Evolutionary conservation across 2,797 vertebrate species (phyloP).

Genomic region (Pseudochirops cupreus): DNA sequence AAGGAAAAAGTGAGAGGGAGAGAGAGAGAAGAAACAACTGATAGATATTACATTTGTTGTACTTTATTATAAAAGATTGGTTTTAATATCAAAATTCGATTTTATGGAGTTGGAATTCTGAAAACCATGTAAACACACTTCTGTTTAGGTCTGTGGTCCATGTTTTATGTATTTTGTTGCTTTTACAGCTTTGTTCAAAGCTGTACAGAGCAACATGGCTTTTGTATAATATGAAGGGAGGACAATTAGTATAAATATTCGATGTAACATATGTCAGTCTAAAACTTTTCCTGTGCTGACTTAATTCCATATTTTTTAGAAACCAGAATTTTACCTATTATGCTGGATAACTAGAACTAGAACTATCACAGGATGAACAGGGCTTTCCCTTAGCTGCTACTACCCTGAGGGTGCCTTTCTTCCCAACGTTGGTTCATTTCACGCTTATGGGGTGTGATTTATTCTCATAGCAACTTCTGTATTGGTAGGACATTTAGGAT

Average conservation of each 20-base stretch:
- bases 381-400: background rate
- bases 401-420: background rate
- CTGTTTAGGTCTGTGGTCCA: background rate
- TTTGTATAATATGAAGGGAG: constrained; percentile 9
- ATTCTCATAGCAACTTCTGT: background rate
- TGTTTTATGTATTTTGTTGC: background rate
- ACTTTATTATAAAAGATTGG: constrained; percentile 2
- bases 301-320: constrained; percentile 37
- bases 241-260: constrained; percentile 38
- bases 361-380: background rate
- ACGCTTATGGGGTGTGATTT: background rate
- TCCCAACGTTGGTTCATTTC: background rate
- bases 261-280: background rate
- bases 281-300: constrained; percentile 32
- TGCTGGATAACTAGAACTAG: background rate
- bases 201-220: background rate
- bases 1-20: background rate
- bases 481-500: background rate
- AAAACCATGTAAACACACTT: constrained; percentile 6
- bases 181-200: background rate
- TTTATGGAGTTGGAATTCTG: constrained; percentile 45
- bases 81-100: constrained; percentile 66
- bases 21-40: constrained; percentile 5
- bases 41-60: constrained; percentile 44
- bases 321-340: background rate